phyloP scores from a whole-genome alignment of 2,797 vertebrate genomes.

The Margarornis squamiger region DNA sequence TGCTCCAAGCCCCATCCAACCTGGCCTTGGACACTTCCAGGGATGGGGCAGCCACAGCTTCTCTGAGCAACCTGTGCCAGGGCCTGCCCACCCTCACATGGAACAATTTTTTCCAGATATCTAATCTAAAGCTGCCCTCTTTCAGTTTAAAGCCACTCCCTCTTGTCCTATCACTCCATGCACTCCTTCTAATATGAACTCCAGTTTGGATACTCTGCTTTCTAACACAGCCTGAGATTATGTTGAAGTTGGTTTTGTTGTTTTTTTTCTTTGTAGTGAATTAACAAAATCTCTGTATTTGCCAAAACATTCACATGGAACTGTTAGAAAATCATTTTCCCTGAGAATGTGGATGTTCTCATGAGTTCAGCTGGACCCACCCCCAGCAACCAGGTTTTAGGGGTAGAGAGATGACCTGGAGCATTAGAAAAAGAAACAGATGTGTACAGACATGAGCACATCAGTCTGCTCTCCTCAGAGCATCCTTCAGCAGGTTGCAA shows the following conservation, averaged over 20 bases:
- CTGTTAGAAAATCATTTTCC: background rate
- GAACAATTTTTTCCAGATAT: rapidly evolving
- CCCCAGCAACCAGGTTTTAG: background rate
- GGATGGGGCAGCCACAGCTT: background rate
- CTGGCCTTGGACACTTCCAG: background rate
- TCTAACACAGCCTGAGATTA: background rate
- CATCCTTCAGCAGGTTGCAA: background rate
- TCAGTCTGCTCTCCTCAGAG: background rate
- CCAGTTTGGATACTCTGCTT: background rate
- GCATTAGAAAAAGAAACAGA: background rate
- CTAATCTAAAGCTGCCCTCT: background rate
- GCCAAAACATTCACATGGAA: rapidly evolving
- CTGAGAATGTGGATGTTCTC: rapidly evolving
- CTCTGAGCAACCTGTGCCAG: background rate
- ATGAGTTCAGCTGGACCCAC: background rate
- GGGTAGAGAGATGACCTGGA: background rate
- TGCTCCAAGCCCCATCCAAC: background rate
- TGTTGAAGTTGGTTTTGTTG: background rate
- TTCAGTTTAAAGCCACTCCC: background rate
- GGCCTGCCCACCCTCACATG: rapidly evolving
- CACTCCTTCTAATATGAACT: background rate
- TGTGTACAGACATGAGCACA: rapidly evolving
- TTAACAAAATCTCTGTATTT: background rate
- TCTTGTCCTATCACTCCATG: background rate
- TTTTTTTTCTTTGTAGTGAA: background rate